A percentile compares a stretch with the other conserved stretches of the same genome.
Conservation (phyloP, 2,888 invertebrate genomes). For the Machimus rusticus region DNA sequence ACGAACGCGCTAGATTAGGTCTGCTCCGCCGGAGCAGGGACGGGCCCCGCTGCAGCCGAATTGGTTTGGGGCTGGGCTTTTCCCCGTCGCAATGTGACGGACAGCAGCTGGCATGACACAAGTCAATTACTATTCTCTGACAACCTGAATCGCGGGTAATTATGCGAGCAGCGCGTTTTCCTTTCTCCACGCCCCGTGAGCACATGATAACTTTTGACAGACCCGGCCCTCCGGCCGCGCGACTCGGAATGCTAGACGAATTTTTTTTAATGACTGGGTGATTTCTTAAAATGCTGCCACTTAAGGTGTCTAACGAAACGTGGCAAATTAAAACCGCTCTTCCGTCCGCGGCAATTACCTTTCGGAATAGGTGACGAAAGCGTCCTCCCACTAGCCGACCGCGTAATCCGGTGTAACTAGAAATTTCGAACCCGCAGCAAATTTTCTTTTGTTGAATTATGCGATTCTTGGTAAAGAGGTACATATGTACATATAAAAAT, state of each 20-base stretch:
- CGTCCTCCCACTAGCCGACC: not conserved
- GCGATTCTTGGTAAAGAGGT: no score
- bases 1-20: slow-evolving; percentile 12
- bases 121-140: slow-evolving; percentile 41
- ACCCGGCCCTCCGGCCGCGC: not conserved
- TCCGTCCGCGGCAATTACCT: not conserved
- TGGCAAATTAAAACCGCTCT: slow-evolving; percentile 23
- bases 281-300: slow-evolving; percentile 20
- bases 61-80: not conserved
- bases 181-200: slow-evolving; percentile 29
- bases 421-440: not conserved
- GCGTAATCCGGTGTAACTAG: not conserved
- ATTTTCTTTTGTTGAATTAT: no score
- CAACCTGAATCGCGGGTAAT: slow-evolving; percentile 40
- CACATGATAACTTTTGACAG: slow-evolving; percentile 26
- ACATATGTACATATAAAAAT: no score
- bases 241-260: not conserved
- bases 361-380: not conserved
- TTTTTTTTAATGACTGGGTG: not conserved
- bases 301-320: slow-evolving; percentile 36
- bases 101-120: slow-evolving; percentile 42
- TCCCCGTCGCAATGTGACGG: not conserved
- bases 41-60: not conserved
- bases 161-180: slow-evolving; percentile 34
- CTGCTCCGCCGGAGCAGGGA: not conserved